Percentiles rank a stretch among this genome's conserved stretches.
Conservation (phyloP, 2,113 vertebrate species). For the Oenanthe melanoleuca region DNA sequence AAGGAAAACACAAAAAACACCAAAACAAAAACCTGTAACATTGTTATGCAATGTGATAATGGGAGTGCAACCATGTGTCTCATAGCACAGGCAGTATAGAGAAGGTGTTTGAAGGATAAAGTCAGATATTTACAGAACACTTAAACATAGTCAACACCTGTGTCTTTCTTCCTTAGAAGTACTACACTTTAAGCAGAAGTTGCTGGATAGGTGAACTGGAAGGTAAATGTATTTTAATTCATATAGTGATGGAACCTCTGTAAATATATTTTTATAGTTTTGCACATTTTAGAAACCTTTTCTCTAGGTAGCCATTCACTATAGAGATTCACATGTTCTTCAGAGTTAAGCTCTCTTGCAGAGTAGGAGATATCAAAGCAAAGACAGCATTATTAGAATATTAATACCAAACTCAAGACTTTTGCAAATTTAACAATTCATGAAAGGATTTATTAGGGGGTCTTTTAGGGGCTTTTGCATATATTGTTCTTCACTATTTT, state of each 20-base stretch:
- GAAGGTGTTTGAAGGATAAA: constrained; percentile 6
- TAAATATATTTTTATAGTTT: not conserved
- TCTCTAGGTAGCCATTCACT: not conserved
- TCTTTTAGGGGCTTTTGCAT: not conserved
- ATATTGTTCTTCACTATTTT: not conserved
- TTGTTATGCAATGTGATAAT: not conserved
- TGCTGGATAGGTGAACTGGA: not conserved
- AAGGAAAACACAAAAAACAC: too few relatives aligned
- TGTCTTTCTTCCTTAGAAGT: not conserved
- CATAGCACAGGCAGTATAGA: not conserved
- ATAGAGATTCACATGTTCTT: not conserved
- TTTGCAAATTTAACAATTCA: not conserved
- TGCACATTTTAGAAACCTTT: not conserved
- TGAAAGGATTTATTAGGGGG: not conserved
- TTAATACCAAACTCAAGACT: not conserved
- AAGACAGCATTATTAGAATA: not conserved
- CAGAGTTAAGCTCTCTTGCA: not conserved
- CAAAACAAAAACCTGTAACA: not conserved
- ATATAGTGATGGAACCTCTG: not conserved
- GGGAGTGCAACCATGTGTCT: not conserved
- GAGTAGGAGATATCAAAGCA: not conserved
- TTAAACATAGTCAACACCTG: not conserved
- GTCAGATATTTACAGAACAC: not conserved
- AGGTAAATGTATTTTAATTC: not conserved
- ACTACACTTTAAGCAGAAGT: constrained; percentile 19